phyloP scores from a whole-genome alignment of 2,888 invertebrate species.

The Troides oblongomaculatus region DNA sequence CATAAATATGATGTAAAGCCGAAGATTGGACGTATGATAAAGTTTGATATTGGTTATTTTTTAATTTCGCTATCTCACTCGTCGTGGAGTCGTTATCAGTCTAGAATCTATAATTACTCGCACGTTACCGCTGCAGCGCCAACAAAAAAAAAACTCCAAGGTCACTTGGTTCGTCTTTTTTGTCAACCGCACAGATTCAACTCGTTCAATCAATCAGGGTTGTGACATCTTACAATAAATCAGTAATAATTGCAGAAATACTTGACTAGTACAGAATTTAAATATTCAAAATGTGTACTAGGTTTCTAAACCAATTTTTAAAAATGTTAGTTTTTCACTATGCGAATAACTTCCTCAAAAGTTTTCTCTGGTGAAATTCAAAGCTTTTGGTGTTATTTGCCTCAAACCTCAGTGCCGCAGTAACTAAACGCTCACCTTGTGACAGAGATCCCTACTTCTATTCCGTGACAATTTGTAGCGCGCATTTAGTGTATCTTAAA shows the following conservation, averaged over 20 bases:
- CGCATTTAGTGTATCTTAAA: too few relatives aligned
- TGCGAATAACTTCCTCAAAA: too few relatives aligned
- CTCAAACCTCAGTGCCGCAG: too few relatives aligned
- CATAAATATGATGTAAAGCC: not conserved
- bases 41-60: not conserved
- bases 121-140: constrained; percentile 23
- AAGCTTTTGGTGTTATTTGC: too few relatives aligned
- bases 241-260: not conserved
- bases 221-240: constrained; percentile 4
- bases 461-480: too few relatives aligned
- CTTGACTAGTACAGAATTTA: not conserved
- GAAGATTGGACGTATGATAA: not conserved
- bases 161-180: constrained; percentile 14
- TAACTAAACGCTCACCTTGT: too few relatives aligned
- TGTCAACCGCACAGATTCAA: constrained; percentile 23
- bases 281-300: too few relatives aligned
- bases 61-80: not conserved
- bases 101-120: constrained; percentile 15
- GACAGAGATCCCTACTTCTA: too few relatives aligned
- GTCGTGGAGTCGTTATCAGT: constrained; percentile 16
- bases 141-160: constrained; percentile 24
- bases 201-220: constrained; percentile 25
- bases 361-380: too few relatives aligned
- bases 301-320: too few relatives aligned
- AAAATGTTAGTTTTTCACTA: too few relatives aligned